These are phyloP conservation scores for Odontophorus gujanensis DNA, from an alignment of 2,113 vertebrate species.

Conservation along the genomic window DNA sequence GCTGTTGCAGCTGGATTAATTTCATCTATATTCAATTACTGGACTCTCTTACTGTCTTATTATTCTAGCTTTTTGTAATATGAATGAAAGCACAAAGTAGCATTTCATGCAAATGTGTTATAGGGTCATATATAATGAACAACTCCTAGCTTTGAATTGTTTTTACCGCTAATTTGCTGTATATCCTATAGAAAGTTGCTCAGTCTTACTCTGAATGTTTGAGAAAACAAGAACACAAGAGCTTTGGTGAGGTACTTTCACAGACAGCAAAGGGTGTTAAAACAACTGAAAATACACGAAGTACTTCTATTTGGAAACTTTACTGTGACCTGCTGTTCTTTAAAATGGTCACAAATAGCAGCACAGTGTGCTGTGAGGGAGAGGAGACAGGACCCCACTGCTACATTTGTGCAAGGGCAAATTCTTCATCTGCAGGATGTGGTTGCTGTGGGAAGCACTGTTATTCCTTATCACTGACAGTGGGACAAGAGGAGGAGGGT, in stretches of 20 bases:
- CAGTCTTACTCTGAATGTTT: not conserved
- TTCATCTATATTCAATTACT: not conserved
- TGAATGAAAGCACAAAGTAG: not conserved
- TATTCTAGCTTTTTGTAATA: not conserved
- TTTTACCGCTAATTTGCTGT: fast-evolving
- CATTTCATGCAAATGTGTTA: not conserved
- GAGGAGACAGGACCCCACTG: not conserved
- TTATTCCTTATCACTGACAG: not conserved
- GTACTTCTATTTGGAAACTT: not conserved
- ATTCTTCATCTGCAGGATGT: not conserved
- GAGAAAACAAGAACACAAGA: not conserved
- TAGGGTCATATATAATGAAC: not conserved
- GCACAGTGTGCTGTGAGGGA: not conserved
- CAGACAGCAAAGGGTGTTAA: not conserved
- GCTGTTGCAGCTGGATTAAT: not conserved
- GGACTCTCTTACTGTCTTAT: not conserved
- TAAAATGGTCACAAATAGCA: not conserved
- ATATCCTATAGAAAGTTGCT: not conserved
- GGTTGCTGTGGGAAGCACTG: not conserved
- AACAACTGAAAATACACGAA: not conserved
- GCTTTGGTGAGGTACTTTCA: not conserved
- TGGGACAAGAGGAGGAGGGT: not conserved
- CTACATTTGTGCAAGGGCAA: not conserved
- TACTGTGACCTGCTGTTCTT: not conserved
- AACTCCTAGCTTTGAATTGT: not conserved